Conservation (phyloP, 2,888 invertebrate genomes). For the Chrysolina oricalcia region DNA sequence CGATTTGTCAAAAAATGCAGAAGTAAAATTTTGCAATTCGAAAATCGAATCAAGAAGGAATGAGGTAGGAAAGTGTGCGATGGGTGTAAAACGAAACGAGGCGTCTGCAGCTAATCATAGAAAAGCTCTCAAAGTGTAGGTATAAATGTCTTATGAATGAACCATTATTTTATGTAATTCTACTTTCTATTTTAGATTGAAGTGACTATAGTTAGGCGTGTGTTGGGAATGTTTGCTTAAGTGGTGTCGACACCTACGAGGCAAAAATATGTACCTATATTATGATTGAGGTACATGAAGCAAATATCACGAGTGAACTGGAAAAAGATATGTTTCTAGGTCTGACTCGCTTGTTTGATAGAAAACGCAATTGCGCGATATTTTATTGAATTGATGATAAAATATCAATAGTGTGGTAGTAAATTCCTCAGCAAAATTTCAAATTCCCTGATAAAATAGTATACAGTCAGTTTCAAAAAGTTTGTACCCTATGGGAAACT, state of each 20-base stretch:
- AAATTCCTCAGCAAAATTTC: no score
- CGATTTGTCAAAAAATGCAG: no score
- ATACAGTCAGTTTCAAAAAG: no score
- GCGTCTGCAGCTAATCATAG: conserved; percentile 23
- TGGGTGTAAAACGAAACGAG: conserved; percentile 34
- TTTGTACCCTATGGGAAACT: no score
- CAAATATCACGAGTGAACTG: not conserved
- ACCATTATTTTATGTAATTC: conserved; percentile 56
- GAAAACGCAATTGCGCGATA: no score
- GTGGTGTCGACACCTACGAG: conserved; percentile 31
- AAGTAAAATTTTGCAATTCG: not conserved
- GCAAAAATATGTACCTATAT: conserved; percentile 18
- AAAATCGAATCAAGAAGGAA: not conserved
- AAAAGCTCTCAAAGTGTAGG: conserved; percentile 42
- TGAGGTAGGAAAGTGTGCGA: not conserved
- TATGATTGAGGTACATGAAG: not conserved
- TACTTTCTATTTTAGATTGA: conserved; percentile 56
- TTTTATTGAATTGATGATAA: no score
- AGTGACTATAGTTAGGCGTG: conserved; percentile 47
- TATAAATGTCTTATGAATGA: conserved; percentile 55
- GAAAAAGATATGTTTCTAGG: not conserved
- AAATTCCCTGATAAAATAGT: no score
- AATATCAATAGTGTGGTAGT: no score
- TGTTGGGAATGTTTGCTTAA: conserved; percentile 20
- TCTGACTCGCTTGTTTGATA: not conserved